Base-by-base conservation (phyloP, 2,113 vertebrate genomes). In the Otolemur garnettii region DNA sequence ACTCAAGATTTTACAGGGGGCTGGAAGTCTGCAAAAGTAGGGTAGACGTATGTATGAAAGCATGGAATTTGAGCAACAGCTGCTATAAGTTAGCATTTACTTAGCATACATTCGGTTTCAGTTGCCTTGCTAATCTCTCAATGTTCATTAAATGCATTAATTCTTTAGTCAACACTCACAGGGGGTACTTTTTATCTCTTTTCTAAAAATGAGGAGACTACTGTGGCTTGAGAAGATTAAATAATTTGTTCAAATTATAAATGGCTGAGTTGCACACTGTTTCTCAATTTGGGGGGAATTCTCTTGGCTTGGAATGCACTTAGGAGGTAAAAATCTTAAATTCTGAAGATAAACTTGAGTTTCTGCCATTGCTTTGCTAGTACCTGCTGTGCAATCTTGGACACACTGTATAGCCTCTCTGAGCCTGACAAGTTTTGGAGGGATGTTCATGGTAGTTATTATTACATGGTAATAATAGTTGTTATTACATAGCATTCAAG, bases 311-410 rank as follows among this genome's bases (percentile, higher is more conserved):
- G 33, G 62, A n/a, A 87, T 83, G 8, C 26, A 69, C 55, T 91
- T 42, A 50, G 45, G 45, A 24, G 22, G 64, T 80, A 86, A 80
- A 80, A 80, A 59, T 30, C 15, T 80, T 90, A 91, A 83, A 17
- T 10, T 90, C 71, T 78, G 83, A 92, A 94, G 83, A 92, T 22
- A 71, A 78, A 83, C 60, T 72, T 84, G 62, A 57, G 17, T 66
- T 93, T 91, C 60, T 59, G 4, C 87, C 33, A 22, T 33, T 35
- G 30, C 8, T 95, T 83, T 96, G 57, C 62, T 17, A 60, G 8
- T 77, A 91, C 33, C n/a, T 74, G 19, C 18, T 88, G 12, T 78
- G 8, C 71, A 57, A 64, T 72, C 72, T 80, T 53, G 28, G 28
- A 55, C 5, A 30, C 33, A 11, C 57, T 45, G 26, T 12, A 45